Evolutionary conservation across 2,113 vertebrate species (phyloP).

Genomic region (Proteles cristata): DNA sequence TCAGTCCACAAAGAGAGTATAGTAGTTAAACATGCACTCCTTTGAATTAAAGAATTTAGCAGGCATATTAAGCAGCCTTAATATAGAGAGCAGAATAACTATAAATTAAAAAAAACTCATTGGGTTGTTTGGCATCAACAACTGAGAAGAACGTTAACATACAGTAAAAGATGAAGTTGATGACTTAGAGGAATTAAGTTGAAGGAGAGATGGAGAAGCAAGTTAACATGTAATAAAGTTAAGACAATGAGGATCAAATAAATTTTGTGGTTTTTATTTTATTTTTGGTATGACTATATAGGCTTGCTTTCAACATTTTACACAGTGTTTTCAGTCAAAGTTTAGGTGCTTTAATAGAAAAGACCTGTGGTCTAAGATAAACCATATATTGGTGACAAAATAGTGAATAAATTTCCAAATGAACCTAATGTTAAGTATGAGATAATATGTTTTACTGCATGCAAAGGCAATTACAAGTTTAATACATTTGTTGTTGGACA

Average conservation of each 20-base stretch:
- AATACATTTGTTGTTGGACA: neutral
- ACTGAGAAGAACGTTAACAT: neutral
- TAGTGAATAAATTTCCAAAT: conserved; percentile 40
- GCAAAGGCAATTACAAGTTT: neutral
- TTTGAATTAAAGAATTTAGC: conserved; percentile 47
- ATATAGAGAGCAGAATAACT: neutral
- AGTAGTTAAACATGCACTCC: neutral
- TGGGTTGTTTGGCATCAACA: neutral
- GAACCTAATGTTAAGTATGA: neutral
- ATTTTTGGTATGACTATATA: neutral
- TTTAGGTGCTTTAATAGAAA: conserved; percentile 54
- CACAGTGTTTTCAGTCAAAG: neutral
- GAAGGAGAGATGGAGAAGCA: neutral
- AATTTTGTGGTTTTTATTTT: neutral
- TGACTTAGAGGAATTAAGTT: neutral
- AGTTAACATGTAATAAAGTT: neutral
- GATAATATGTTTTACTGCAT: neutral
- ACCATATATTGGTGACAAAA: conserved; percentile 49
- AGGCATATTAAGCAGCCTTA: neutral
- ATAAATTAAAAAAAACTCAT: neutral
- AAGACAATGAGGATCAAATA: neutral
- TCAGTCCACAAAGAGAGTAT: neutral
- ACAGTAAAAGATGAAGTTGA: neutral
- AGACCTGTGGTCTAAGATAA: neutral
- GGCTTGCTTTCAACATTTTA: conserved; percentile 49